Evolutionary conservation across 1,140 invertebrate species (phyloP).

Genomic region (Manduca sexta): DNA sequence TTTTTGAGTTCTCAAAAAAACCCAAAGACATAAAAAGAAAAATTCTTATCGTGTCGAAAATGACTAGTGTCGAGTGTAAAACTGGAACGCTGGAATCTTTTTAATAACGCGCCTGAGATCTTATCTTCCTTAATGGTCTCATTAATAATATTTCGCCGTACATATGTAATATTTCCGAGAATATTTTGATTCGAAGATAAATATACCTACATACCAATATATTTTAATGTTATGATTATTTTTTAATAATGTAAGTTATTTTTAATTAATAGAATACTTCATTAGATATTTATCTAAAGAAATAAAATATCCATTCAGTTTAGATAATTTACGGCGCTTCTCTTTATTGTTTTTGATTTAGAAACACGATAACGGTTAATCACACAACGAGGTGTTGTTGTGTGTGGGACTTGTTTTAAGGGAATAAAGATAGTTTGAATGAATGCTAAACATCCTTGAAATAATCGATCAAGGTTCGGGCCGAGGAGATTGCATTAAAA

Average conservation of each 20-base stretch:
- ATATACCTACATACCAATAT: not conserved
- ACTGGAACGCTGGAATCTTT: no score
- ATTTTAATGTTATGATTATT: constrained; percentile 5
- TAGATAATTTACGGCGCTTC: not conserved
- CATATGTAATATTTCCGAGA: not conserved
- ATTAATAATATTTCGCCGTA: constrained; percentile 1
- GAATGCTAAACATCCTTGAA: no score
- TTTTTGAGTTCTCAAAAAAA: no score
- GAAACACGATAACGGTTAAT: not conserved
- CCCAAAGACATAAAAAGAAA: no score
- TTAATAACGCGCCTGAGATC: not conserved
- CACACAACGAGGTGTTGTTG: no score
- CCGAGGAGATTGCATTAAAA: no score
- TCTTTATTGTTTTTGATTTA: constrained; percentile 1
- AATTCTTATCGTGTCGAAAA: no score
- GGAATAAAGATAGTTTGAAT: no score
- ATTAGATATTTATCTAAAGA: constrained; percentile 8
- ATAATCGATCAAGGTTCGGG: no score
- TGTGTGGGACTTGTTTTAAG: not conserved
- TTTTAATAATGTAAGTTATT: not conserved
- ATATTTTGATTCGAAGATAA: not conserved
- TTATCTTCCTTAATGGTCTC: not conserved
- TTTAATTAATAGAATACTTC: constrained; percentile 23
- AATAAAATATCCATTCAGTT: constrained; percentile 4
- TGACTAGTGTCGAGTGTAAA: no score